Evolutionary conservation across 2,797 vertebrate genomes (phyloP).

Genomic region (Melanotaenia nigrans): DNA sequence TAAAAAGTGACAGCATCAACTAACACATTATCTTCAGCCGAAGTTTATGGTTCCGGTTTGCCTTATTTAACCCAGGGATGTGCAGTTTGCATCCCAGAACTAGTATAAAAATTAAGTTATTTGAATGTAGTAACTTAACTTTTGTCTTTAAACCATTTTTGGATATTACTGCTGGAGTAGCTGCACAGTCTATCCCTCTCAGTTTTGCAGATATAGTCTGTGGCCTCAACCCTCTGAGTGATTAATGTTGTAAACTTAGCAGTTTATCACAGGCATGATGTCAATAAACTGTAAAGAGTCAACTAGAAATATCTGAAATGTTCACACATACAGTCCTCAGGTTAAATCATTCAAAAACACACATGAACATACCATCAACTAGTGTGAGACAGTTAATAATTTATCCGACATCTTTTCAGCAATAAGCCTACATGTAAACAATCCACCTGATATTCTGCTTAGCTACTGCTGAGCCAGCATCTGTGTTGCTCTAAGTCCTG

Average conservation of each 20-base stretch:
- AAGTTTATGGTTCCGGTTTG: neutral
- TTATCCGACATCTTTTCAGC: slow-evolving; percentile 23
- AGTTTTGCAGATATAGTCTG: neutral
- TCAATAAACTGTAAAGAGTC: neutral
- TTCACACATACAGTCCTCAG: slow-evolving; percentile 10
- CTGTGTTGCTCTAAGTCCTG: slow-evolving; percentile 61
- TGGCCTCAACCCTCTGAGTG: neutral
- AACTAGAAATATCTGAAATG: slow-evolving; percentile 1
- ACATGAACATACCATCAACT: slow-evolving; percentile 1
- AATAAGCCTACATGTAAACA: slow-evolving; percentile 14
- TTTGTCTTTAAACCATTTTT: neutral
- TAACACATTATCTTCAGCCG: neutral
- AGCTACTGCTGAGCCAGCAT: slow-evolving; percentile 32
- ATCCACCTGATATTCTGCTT: slow-evolving; percentile 55
- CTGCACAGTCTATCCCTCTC: neutral
- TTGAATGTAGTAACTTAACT: neutral
- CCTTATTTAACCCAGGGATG: neutral
- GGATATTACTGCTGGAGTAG: neutral
- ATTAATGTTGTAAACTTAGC: slow-evolving; percentile 25
- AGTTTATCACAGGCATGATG: slow-evolving; percentile 3
- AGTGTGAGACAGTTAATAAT: slow-evolving; percentile 34
- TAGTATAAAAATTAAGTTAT: neutral
- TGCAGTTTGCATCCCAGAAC: neutral
- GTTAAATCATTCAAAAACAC: slow-evolving; percentile 3
- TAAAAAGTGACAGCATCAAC: neutral